phyloP scores from a whole-genome alignment of 2,113 vertebrate genomes.

The Epinephelus lanceolatus region DNA sequence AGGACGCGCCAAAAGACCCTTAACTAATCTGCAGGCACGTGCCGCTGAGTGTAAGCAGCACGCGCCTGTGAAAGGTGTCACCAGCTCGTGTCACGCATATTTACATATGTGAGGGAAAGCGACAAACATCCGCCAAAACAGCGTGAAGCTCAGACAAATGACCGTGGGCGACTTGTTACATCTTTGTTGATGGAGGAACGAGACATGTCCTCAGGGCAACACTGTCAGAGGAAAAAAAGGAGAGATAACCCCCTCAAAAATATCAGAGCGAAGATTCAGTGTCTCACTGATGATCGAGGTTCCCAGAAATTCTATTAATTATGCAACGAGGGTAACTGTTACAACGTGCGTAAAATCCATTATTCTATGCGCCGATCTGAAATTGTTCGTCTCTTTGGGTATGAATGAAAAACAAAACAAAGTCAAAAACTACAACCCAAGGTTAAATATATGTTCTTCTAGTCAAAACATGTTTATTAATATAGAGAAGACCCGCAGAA shows the following conservation, averaged over 20 bases:
- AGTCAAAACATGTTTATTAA: background rate
- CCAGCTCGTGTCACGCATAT: constrained; percentile 30
- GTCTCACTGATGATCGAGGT: background rate
- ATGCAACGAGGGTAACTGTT: background rate
- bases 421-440: background rate
- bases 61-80: constrained; percentile 46
- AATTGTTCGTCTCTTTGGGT: background rate
- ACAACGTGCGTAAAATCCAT: constrained; percentile 17
- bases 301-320: background rate
- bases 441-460: too few species aligned
- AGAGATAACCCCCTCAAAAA: background rate
- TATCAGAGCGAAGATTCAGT: too few species aligned
- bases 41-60: constrained; percentile 31
- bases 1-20: background rate
- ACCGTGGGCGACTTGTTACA: constrained; percentile 1
- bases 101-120: constrained; percentile 38
- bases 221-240: background rate
- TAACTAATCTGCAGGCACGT: constrained; percentile 28
- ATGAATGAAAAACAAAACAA: background rate
- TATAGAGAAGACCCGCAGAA: background rate
- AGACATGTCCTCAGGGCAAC: background rate
- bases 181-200: background rate
- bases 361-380: background rate
- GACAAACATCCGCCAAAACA: constrained; percentile 49
- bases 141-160: constrained; percentile 42